Base-by-base conservation (phyloP, 1,140 invertebrate species). In the Meloidogyne floridensis region DNA sequence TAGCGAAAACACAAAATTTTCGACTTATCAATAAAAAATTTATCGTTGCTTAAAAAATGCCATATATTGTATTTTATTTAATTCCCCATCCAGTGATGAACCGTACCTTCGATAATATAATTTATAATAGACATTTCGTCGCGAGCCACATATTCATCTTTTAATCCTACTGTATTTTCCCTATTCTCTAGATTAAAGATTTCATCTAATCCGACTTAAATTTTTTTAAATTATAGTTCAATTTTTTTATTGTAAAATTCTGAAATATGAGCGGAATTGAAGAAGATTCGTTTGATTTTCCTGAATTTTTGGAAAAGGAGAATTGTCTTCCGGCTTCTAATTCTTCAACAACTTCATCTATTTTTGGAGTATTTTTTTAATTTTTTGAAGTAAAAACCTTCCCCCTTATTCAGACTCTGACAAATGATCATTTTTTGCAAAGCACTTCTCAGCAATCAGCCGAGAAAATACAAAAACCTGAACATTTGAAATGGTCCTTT, bases 371-470 rank as follows among this genome's bases (percentile, higher is more conserved):
- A 20, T 20, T n/a, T 20, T 47, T 9, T 18, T 32, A 15, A 2
- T 20, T n/a, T n/a, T 74, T 20, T 0, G n/a, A 74, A 74, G 2
- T n/a, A 20, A 8, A 74, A 5, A 47, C 3, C 3, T 74, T 75
- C 43, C 32, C 15, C 0, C 10, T 20, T 11, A 15, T 65, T 77
- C 7, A 77, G 75, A 51, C 75, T n/a, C 53, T 77, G 32, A 56
- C 42, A 1, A 53, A 8, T 43, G 75, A 69, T 6, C 75, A 51
- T 42, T 15, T 59, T 11, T 77, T 56, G 43, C 75, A 77, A 7
- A 77, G 75, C 11, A 77, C 75, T 42, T 53, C 75, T n/a, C 75
- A 77, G 11, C 56, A 75, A 53, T 53, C 56, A 32, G 56, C 15
- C n/a, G 32, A 18, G 11, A 75, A 18, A 54, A 54, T 18, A n/a